phyloP scores from a whole-genome alignment of 2,113 vertebrate genomes.

The Solea senegalensis region DNA sequence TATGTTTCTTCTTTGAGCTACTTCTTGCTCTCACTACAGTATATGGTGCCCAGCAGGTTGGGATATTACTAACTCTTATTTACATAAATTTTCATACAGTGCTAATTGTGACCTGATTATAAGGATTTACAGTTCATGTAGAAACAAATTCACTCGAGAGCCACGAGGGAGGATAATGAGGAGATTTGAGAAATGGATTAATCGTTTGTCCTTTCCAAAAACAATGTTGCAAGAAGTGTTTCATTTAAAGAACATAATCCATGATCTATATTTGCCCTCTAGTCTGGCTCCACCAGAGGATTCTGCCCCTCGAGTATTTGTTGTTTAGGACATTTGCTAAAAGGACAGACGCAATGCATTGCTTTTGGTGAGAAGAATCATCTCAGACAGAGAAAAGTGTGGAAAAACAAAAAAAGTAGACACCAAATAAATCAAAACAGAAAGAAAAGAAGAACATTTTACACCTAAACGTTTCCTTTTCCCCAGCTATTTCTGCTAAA shows the following conservation, averaged over 20 bases:
- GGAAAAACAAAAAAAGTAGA: no score
- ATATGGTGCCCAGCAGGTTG: neutral
- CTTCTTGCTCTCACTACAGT: neutral
- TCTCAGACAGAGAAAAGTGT: no score
- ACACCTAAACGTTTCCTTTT: no score
- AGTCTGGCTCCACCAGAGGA: no score
- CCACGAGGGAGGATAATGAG: neutral
- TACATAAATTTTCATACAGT: neutral
- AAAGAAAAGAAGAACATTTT: no score
- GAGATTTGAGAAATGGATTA: conserved; percentile 1
- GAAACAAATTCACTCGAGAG: neutral
- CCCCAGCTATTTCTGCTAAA: neutral
- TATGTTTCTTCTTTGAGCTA: neutral
- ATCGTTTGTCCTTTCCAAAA: neutral
- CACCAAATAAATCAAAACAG: no score
- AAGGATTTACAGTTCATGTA: conserved; percentile 7
- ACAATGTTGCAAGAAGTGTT: neutral
- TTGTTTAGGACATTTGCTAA: no score
- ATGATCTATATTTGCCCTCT: neutral
- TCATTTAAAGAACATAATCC: neutral
- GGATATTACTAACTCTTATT: neutral
- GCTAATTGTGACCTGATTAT: conserved; percentile 4
- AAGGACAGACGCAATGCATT: no score
- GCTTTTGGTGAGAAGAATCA: no score
- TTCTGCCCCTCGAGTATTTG: no score